Conservation (phyloP, 2,888 invertebrate species). For the Xanthostigma xanthostigma region DNA sequence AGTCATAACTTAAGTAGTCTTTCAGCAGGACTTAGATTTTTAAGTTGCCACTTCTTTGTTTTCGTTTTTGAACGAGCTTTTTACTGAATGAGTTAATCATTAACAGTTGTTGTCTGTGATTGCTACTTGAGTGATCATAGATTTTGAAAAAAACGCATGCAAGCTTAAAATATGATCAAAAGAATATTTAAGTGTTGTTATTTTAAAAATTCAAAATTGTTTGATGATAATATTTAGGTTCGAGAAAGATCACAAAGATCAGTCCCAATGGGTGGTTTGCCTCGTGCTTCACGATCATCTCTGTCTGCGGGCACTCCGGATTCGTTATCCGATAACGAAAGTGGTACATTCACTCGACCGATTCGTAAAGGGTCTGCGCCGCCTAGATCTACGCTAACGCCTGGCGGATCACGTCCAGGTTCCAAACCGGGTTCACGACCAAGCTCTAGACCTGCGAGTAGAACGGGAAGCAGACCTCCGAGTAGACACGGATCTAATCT, state of each 20-base stretch:
- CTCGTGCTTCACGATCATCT: slow-evolving; percentile 56
- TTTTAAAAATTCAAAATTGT: not conserved
- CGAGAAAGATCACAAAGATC: slow-evolving; percentile 85
- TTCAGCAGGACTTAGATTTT: too few species aligned
- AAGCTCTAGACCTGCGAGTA: slow-evolving; percentile 69
- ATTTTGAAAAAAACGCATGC: too few species aligned
- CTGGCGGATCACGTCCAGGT: slow-evolving; percentile 48
- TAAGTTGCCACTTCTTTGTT: not conserved
- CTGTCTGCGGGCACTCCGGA: slow-evolving; percentile 79
- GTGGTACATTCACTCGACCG: slow-evolving; percentile 32
- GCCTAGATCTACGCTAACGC: slow-evolving; percentile 52
- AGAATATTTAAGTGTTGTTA: not conserved
- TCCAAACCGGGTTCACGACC: slow-evolving; percentile 56
- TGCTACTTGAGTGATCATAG: too few species aligned
- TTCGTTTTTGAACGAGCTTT: slow-evolving; percentile 4
- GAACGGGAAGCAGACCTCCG: slow-evolving; percentile 81
- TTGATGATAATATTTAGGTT: slow-evolving; percentile 42
- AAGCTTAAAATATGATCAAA: not conserved
- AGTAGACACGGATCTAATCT: slow-evolving; percentile 87
- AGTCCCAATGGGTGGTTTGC: slow-evolving; percentile 57
- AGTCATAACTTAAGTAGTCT: too few species aligned
- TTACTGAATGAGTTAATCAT: not conserved
- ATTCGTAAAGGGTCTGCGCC: slow-evolving; percentile 46
- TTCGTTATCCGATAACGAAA: slow-evolving; percentile 77
- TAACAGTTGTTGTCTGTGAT: not conserved